phyloP scores from a whole-genome alignment of 2,797 vertebrate genomes.

The Rhynchonycteris naso region DNA sequence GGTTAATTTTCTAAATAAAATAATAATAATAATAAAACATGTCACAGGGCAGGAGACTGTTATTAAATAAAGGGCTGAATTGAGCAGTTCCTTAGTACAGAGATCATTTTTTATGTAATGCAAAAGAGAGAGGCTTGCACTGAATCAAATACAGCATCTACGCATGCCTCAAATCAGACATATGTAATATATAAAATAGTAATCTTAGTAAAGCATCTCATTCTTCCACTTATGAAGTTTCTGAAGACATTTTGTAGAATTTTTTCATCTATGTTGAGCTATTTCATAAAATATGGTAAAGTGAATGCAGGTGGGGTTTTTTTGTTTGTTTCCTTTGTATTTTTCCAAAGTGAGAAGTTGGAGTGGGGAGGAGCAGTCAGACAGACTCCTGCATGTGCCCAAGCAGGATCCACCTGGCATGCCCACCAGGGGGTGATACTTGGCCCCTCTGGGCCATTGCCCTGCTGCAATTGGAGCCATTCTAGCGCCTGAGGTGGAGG shows the following conservation, averaged over 20 bases:
- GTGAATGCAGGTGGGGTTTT: not conserved
- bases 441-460: no score
- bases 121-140: not conserved
- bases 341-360: no score
- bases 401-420: no score
- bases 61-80: not conserved
- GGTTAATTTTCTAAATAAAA: no score
- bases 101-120: not conserved
- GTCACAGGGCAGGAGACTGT: not conserved
- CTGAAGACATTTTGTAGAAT: not conserved
- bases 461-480: no score
- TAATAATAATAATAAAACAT: not conserved
- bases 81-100: not conserved
- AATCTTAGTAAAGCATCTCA: not conserved
- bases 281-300: conserved; percentile 9
- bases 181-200: not conserved
- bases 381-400: no score
- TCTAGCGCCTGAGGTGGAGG: no score
- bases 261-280: not conserved
- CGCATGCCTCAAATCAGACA: not conserved
- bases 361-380: no score
- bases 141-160: not conserved
- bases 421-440: no score
- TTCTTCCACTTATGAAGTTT: not conserved
- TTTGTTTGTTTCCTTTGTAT: no score